A percentile compares a stretch with the other conserved stretches of the same genome.
Conservation (phyloP, 2,797 vertebrate species). For the Chromis chromis region DNA sequence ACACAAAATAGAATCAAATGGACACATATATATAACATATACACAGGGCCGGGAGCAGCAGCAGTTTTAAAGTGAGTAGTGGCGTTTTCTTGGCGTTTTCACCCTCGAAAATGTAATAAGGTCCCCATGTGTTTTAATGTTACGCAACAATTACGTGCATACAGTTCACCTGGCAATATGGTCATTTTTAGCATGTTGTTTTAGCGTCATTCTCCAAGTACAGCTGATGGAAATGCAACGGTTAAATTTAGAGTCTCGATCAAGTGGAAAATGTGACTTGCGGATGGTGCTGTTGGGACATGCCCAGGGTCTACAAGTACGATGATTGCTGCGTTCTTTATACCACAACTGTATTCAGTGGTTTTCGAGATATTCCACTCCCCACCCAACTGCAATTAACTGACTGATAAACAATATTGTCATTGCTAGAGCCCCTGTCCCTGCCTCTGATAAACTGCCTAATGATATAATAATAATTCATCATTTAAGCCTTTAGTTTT, state of each 20-base stretch:
- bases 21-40: too few species aligned
- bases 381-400: neutral
- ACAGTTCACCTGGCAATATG: neutral
- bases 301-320: too few species aligned
- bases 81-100: too few species aligned
- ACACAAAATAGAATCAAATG: too few species aligned
- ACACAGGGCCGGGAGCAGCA: too few species aligned
- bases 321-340: neutral
- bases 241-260: neutral
- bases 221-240: neutral
- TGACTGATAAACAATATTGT: neutral
- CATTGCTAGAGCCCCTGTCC: neutral
- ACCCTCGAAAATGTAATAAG: too few species aligned
- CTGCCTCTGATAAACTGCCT: constrained; percentile 8
- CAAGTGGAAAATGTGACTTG: neutral
- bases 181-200: neutral
- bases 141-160: too few species aligned
- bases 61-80: too few species aligned
- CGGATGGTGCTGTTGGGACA: neutral
- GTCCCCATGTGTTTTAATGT: neutral
- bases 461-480: constrained; percentile 11
- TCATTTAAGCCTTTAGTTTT: neutral
- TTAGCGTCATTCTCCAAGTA: neutral
- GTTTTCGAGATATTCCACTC: neutral
- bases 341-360: neutral